Conservation (phyloP, 2,113 vertebrate species). For the Protobothrops mucrosquamatus region DNA sequence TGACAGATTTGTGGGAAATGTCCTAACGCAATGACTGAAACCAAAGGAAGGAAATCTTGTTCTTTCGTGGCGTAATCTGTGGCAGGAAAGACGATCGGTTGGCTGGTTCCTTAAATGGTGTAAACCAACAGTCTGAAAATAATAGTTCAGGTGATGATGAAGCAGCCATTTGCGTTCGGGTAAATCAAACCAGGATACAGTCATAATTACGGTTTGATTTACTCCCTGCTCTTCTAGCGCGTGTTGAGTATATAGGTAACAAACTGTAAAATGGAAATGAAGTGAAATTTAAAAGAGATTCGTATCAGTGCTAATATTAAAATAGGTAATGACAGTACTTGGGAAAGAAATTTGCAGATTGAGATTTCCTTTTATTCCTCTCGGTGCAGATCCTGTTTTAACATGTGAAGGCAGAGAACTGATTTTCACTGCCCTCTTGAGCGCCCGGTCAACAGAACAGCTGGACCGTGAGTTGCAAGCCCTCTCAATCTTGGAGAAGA, state of each 20-base stretch:
- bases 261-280: neutral
- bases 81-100: neutral
- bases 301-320: neutral
- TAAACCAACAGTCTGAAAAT: neutral
- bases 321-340: neutral
- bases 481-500: constrained; percentile 25
- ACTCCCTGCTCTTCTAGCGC: neutral
- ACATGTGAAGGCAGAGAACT: constrained; percentile 12
- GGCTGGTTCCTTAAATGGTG: neutral
- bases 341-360: neutral
- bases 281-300: neutral
- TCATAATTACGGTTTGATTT: neutral
- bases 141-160: neutral
- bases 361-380: neutral
- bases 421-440: constrained; percentile 32
- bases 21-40: neutral
- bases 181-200: too few species aligned
- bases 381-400: constrained; percentile 19
- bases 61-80: neutral
- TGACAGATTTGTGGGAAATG: neutral
- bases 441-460: constrained; percentile 34
- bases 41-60: neutral
- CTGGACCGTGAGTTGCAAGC: constrained; percentile 17
- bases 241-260: neutral
- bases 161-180: neutral